Evolutionary conservation across 2,797 vertebrate genomes (phyloP), one percentile per base, ranked within the genome.

Genomic region (Alectoris magna): DNA sequence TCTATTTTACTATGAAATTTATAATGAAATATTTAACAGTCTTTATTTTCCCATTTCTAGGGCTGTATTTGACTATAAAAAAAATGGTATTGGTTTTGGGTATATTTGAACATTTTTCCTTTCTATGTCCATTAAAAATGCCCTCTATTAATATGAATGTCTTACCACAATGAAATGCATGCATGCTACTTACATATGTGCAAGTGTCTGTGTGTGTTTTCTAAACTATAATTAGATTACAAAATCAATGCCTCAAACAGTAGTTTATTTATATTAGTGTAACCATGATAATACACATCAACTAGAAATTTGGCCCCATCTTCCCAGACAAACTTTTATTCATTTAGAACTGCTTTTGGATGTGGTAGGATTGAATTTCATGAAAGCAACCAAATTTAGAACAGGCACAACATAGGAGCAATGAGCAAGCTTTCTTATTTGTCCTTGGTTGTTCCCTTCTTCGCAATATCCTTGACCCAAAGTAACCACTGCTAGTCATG

Each of bases 391-490:
- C 76, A 76, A 73, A 93, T 91, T 95, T 95, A 94, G 87, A 95
- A 67, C 76, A 78, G 41, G 53, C n/a, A 68, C 43, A 78, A 84
- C 79, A 78, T 0, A 90, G 48, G 34, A 93, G 79, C 82, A 92
- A 73, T 38, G 76, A 91, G 39, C 29, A 92, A 93, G 88, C 73
- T 85, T 94, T 90, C 75, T 81, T 91, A 72, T 93, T 91, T 88
- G 87, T 95, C 89, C 91, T 96, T 95, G 90, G 55, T 91, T 96
- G 91, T 77, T 78, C 83, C 92, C 39, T 91, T 79, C 89, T 94
- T 94, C 51, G 93, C 48, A 75, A 78, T 73, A 92, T 55, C 93
- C 93, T 96, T 96, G 92, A 96, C 93, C 92, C 56, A 87, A 95
- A 94, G 81, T 88, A 92, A 93, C 67, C 43, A 79, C 31, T 95